Evolutionary conservation across 2,797 vertebrate species (phyloP), one percentile per base, ranked within the genome.

Genomic region (Xenentodon cancila): DNA sequence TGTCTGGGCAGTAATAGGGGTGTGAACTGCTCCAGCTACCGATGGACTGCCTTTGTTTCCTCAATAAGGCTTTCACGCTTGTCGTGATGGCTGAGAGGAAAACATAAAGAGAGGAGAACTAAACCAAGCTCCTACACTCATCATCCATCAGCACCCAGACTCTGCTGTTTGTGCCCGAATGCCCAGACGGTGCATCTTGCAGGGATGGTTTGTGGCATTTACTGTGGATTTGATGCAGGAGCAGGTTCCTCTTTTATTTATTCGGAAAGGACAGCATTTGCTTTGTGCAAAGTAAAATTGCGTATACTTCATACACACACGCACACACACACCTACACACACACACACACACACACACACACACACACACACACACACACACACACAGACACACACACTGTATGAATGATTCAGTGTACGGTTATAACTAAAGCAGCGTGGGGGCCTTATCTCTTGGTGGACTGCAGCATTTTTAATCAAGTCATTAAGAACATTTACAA

Each of bases 41-140:
- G 82, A 61, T 75, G 62, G 59, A 77, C 75, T 56, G 87, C 73
- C 92, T 94, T 94, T 94, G 93, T 94, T 89, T 87, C 79, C 83
- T 64, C 65, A 77, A 76, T 73, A 53, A 76, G 72, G 86, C 80
- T 88, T 89, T 88, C 83, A 84, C 85, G 88, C 81, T 65, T 80
- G 87, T 89, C 82, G 25, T 60, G 59, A 69, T 32, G 62, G 58
- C 68, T 84, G 53, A 77, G 77, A 71, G 73, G 52, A 53, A 71
- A 68, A 87, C 70, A 70, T 3, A n/a, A 34, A 74, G 70, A 74
- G 53, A 8, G 53, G 54, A 49, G 51, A 70, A 19, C 46, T 66
- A 22, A 73, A 64, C 53, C 34, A 1, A 77, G 66, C 49, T 44
- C 27, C 61, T 67, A 52, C 61, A 34, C 57, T 71, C 56, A 52